phyloP scores from a whole-genome alignment of 2,888 invertebrate species.

The Drosophila cognata region DNA sequence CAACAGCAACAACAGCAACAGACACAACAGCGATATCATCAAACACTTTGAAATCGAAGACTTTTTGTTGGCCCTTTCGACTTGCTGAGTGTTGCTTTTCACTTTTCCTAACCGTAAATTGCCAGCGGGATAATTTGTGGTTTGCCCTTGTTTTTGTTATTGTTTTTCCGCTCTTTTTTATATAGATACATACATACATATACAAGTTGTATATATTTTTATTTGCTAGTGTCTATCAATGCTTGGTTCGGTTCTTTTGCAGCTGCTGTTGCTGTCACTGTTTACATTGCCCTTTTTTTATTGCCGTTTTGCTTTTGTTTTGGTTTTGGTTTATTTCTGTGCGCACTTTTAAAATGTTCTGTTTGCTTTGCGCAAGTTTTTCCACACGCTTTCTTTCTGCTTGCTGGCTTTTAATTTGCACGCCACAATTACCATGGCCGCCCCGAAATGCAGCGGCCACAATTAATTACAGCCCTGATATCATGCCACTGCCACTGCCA shows the following conservation, averaged over 20 bases:
- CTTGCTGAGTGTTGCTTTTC: slow-evolving; percentile 56
- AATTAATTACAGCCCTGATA: slow-evolving; percentile 79
- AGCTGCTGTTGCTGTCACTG: slow-evolving; percentile 56
- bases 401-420: slow-evolving; percentile 79
- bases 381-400: slow-evolving; percentile 51
- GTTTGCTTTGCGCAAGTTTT: slow-evolving; percentile 66
- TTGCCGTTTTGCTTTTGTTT: slow-evolving; percentile 39
- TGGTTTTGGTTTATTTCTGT: slow-evolving; percentile 55
- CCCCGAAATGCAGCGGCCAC: slow-evolving; percentile 80
- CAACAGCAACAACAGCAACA: slow-evolving; percentile 16
- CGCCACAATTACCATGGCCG: slow-evolving; percentile 80
- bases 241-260: slow-evolving; percentile 24
- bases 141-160: slow-evolving; percentile 52
- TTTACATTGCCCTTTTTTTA: slow-evolving; percentile 46
- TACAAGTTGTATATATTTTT: slow-evolving; percentile 31
- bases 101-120: slow-evolving; percentile 72
- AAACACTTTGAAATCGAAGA: slow-evolving; percentile 80
- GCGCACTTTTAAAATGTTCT: slow-evolving; percentile 59
- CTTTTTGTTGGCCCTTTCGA: slow-evolving; percentile 55
- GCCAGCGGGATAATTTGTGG: slow-evolving; percentile 76
- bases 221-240: slow-evolving; percentile 49
- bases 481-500: slow-evolving; percentile 63
- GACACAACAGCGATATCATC: slow-evolving; percentile 20
- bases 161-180: slow-evolving; percentile 13
- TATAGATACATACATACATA: slow-evolving; percentile 8